These are phyloP conservation scores for Phocides pigmalion DNA, from an alignment of 1,140 invertebrate species.

Conservation along the genomic window DNA sequence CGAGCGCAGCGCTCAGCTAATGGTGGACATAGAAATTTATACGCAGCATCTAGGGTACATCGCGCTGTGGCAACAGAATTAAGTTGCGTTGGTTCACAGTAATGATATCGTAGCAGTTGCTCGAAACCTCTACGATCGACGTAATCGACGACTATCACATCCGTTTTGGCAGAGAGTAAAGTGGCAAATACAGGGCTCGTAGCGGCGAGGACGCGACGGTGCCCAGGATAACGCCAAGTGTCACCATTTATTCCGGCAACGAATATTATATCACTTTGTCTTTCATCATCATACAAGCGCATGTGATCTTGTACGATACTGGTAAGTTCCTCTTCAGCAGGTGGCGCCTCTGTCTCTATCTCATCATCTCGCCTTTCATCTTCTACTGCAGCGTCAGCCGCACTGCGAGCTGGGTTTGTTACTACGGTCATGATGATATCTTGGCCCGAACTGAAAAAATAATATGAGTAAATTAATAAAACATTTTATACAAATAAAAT, in stretches of 20 bases:
- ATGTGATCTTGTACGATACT: conserved; percentile 32
- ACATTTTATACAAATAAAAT: too few relatives aligned
- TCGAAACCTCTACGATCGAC: conserved; percentile 88
- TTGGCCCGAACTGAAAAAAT: conserved; percentile 54
- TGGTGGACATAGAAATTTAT: conserved; percentile 87
- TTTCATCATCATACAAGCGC: conserved; percentile 83
- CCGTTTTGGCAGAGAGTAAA: conserved; percentile 76
- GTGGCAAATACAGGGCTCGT: conserved; percentile 83
- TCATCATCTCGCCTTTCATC: conserved; percentile 41
- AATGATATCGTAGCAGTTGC: conserved; percentile 87
- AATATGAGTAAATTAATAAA: conserved; percentile 10
- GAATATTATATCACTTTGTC: conserved; percentile 87
- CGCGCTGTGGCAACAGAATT: conserved; percentile 87
- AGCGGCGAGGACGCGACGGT: conserved; percentile 86
- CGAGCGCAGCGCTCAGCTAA: conserved; percentile 86
- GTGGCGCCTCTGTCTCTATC: conserved; percentile 18
- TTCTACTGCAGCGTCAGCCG: conserved; percentile 47
- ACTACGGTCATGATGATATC: conserved; percentile 70
- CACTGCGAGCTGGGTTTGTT: conserved; percentile 70
- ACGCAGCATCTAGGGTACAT: conserved; percentile 87
- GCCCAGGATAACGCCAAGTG: conserved; percentile 87
- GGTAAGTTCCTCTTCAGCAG: conserved; percentile 12
- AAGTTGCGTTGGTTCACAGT: conserved; percentile 86
- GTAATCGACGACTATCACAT: conserved; percentile 83
- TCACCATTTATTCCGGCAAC: conserved; percentile 86